phyloP scores from a whole-genome alignment of 1,140 invertebrate genomes.

The Achatina immaculata region DNA sequence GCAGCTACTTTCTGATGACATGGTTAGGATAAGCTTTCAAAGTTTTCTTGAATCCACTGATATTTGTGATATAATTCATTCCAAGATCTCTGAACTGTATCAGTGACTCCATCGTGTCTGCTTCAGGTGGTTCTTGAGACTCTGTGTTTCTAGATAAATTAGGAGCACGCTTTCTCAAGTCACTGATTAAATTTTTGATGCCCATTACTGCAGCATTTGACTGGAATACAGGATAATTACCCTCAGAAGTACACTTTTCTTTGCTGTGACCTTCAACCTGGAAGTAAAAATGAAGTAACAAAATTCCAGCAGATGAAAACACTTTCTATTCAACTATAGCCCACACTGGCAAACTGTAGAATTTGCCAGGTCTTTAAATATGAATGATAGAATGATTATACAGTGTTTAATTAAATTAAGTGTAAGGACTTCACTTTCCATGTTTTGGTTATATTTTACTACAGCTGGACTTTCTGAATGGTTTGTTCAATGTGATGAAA shows the following conservation, averaged over 20 bases:
- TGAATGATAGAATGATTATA: too few species aligned
- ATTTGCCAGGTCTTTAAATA: too few species aligned
- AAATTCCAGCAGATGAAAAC: too few species aligned
- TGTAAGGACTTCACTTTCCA: too few species aligned
- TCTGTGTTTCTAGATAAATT: not conserved
- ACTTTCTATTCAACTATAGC: too few species aligned
- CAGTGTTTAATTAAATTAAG: too few species aligned
- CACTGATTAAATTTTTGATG: not conserved
- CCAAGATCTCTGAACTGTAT: not conserved
- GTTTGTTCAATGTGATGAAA: too few species aligned
- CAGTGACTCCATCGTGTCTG: not conserved
- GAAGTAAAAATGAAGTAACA: too few species aligned
- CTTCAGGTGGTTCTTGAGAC: not conserved
- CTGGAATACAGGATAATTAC: not conserved
- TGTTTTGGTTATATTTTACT: too few species aligned
- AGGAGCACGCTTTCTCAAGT: not conserved
- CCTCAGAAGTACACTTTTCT: not conserved
- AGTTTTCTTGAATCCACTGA: not conserved
- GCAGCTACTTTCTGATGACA: constrained; percentile 19
- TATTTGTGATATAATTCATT: constrained; percentile 17
- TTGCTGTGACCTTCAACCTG: constrained; percentile 5
- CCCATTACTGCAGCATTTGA: not conserved
- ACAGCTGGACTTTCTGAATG: too few species aligned
- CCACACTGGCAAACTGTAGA: too few species aligned
- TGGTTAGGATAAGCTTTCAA: not conserved